Percentiles rank a stretch among this genome's conserved stretches.
These are phyloP conservation scores for Phalacrocorax brasilianus DNA, from an alignment of 2,113 vertebrate genomes.

Conservation along the genomic window DNA sequence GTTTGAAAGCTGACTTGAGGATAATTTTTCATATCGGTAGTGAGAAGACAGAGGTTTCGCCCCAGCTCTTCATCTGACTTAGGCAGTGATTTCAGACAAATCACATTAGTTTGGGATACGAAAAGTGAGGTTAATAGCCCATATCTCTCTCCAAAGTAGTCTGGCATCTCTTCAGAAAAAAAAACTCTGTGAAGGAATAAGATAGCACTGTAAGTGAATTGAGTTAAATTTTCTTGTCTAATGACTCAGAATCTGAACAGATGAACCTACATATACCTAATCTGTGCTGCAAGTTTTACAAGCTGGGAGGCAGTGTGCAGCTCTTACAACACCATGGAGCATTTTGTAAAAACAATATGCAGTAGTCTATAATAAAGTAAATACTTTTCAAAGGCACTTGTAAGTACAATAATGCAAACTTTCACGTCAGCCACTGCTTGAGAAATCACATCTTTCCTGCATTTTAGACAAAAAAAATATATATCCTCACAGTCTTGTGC, in stretches of 20 bases:
- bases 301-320: background rate
- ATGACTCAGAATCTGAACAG: background rate
- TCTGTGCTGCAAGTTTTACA: background rate
- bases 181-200: background rate
- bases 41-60: background rate
- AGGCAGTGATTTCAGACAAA: background rate
- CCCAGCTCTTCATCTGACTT: background rate
- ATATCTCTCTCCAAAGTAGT: background rate
- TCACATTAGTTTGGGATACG: background rate
- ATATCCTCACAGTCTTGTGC: background rate
- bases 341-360: background rate
- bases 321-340: background rate
- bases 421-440: background rate
- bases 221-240: background rate
- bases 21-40: background rate
- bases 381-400: background rate
- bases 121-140: background rate
- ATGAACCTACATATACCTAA: background rate
- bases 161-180: background rate
- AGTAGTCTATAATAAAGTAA: background rate
- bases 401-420: background rate
- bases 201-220: background rate
- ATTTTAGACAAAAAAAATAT: background rate
- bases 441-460: background rate
- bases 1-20: background rate